Evolutionary conservation across 2,888 invertebrate genomes (phyloP), one percentile per base, ranked within the genome.

Genomic region (Onthophagus sagittarius): DNA sequence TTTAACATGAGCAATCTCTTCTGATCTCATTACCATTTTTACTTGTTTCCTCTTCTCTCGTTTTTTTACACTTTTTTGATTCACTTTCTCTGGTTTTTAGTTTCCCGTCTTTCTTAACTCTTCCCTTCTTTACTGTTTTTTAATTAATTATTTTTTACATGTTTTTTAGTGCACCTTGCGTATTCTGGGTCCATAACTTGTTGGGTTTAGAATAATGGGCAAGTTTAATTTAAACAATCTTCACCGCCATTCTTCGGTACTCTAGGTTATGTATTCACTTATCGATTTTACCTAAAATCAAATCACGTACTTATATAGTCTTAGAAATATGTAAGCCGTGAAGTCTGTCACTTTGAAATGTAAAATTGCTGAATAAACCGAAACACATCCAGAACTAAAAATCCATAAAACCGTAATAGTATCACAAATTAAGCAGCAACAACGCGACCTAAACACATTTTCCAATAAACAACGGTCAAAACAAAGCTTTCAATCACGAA

Each of bases 71-170:
- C 11, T 7, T 53, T 53, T 53, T 1, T 53, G 3, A 53, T 7
- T n/a, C n/a, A n/a, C 11, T 53, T 1, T 53, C 6, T 9, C 5
- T 53, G 1, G 39, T 53, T 1, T 53, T 53, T 53, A 53, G 7
- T 53, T 4, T 53, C 70, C 69, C 5, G 78, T 15, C 62, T 71
- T 65, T 80, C 1, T 53, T 53, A 53, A 9, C 6, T 1, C 6
- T 1, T 53, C 7, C 39, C 11, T 53, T 7, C 6, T 53, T 53
- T 53, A 53, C 39, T 53, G 7, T 7, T 53, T 53, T 33, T 33
- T 33, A 33, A 33, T 33, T 33, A 7, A 33, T 33, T 33, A 5
- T 53, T 53, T 53, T 53, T 53, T 53, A 53, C 5, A 9, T 53
- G 39, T n/a, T 53, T 53, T 53, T 53, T 53, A 53, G 9, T 4